These are phyloP conservation scores for Sus cebifrons DNA, from an alignment of 2,797 vertebrate species.

Conservation along the genomic window DNA sequence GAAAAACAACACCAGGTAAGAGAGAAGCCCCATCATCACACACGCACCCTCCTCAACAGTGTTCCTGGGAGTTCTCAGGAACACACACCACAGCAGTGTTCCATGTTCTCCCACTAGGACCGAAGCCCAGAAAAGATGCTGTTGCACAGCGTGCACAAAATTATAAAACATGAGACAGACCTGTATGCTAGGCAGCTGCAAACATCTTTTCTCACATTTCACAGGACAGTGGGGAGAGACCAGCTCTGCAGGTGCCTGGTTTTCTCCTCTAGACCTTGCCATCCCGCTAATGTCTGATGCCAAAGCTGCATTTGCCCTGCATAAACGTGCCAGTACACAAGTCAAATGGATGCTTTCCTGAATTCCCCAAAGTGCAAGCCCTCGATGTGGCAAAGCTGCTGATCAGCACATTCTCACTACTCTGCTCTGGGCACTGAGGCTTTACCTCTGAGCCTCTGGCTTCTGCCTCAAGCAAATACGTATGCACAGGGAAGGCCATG, in stretches of 20 bases:
- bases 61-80: not conserved
- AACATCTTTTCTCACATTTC: not conserved
- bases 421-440: not conserved
- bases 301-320: not conserved
- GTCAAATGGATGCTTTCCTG: not conserved
- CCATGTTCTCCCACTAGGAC: not conserved
- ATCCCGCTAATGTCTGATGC: not conserved
- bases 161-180: not conserved
- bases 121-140: not conserved
- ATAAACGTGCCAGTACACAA: not conserved
- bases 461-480: not conserved
- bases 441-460: not conserved
- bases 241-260: not conserved
- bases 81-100: not conserved
- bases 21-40: not conserved
- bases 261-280: not conserved
- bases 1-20: slow-evolving; percentile 98
- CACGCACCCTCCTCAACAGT: accelerated
- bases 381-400: not conserved
- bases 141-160: not conserved
- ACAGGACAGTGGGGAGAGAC: not conserved
- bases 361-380: not conserved
- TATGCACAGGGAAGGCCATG: accelerated
- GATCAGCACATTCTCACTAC: not conserved
- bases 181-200: no score